Conservation (phyloP, 1,140 invertebrate genomes). For the Trachelipus rathkii region DNA sequence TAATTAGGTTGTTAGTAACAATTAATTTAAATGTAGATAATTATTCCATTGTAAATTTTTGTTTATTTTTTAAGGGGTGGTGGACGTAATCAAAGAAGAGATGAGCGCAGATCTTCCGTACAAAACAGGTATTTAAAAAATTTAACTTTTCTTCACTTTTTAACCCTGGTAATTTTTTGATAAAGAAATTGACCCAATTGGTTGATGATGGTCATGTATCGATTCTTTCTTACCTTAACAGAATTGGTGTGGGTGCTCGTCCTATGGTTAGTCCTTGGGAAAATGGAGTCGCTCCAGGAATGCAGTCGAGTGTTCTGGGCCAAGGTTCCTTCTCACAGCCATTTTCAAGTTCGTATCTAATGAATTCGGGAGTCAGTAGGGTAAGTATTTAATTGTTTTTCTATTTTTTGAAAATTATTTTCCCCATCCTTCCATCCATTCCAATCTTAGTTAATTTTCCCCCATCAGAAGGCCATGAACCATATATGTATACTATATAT, state of each 20-base stretch:
- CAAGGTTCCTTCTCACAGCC: background rate
- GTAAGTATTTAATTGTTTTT: background rate
- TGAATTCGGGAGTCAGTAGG: background rate
- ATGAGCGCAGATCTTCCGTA: background rate
- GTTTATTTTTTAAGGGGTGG: background rate
- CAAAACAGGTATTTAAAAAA: background rate
- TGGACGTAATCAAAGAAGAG: background rate
- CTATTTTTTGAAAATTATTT: background rate
- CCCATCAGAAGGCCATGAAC: too few species aligned
- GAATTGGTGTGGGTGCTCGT: background rate
- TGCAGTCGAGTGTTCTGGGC: background rate
- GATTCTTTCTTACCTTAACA: background rate
- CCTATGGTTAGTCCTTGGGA: background rate
- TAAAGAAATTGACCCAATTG: background rate
- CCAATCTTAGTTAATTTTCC: too few species aligned
- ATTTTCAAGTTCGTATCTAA: background rate
- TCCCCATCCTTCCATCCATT: too few species aligned
- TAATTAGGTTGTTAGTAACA: background rate
- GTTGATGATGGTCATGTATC: background rate
- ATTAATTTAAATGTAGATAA: background rate
- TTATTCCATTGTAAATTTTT: background rate
- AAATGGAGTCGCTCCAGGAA: background rate
- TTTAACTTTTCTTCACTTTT: background rate
- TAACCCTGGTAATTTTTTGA: background rate
- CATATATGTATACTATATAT: too few species aligned